phyloP scores from a whole-genome alignment of 1,140 invertebrate species.

The Diuraphis noxia region DNA sequence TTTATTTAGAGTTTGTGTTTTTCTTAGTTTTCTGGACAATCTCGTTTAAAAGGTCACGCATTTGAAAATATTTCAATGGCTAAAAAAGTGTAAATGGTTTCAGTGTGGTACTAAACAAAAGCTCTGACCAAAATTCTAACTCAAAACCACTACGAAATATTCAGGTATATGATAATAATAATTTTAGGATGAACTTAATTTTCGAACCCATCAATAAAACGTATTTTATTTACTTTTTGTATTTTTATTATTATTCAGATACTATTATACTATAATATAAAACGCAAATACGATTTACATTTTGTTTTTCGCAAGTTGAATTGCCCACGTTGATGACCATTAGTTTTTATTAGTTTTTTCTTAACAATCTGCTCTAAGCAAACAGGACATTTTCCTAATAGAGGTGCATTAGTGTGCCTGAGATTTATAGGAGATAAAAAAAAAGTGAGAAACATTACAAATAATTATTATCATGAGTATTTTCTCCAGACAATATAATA shows the following conservation, averaged over 20 bases:
- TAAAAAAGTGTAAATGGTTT: background rate
- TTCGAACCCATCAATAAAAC: background rate
- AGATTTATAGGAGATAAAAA: background rate
- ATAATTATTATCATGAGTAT: background rate
- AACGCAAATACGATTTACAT: background rate
- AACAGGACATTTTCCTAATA: background rate
- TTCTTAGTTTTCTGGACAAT: background rate
- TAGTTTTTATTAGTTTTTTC: background rate
- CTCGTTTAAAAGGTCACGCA: background rate
- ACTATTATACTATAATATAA: background rate
- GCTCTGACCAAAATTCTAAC: background rate
- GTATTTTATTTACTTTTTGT: background rate
- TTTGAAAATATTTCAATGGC: background rate
- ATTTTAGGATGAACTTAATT: background rate
- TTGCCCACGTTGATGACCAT: background rate
- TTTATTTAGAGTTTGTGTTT: background rate
- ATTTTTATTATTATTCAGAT: background rate
- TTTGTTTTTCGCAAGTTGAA: background rate
- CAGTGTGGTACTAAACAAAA: background rate
- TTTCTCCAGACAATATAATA: background rate
- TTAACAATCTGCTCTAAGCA: background rate
- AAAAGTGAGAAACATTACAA: background rate
- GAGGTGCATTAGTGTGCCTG: background rate
- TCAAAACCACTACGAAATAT: background rate
- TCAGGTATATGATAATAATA: background rate